Conservation (phyloP, 2,888 invertebrate species). For the Drosophila multiciliata region DNA sequence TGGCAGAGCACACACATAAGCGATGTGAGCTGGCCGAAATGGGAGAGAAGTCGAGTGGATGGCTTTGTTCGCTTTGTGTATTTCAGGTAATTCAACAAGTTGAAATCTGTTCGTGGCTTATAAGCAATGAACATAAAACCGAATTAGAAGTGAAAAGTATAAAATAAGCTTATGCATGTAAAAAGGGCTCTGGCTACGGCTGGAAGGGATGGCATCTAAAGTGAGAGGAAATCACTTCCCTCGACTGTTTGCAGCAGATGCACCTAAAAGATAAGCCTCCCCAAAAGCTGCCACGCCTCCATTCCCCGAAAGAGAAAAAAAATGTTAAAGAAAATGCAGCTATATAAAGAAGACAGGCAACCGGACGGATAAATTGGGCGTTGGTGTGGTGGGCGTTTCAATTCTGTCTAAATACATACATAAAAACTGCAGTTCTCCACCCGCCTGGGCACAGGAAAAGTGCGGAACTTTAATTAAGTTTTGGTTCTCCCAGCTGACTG, state of each 20-base stretch:
- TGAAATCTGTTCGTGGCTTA: slow-evolving; percentile 68
- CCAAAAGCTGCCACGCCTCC: background rate
- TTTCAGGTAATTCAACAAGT: slow-evolving; percentile 66
- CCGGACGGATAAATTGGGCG: slow-evolving; percentile 29
- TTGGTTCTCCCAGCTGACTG: slow-evolving; percentile 83
- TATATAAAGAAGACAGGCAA: slow-evolving; percentile 19
- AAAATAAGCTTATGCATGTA: slow-evolving; percentile 72
- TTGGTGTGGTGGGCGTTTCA: slow-evolving; percentile 29
- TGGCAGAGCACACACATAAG: slow-evolving; percentile 11
- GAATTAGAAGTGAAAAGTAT: slow-evolving; percentile 74
- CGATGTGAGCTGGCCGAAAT: background rate
- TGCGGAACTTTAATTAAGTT: slow-evolving; percentile 83
- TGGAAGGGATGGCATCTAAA: slow-evolving; percentile 1
- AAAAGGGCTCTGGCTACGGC: background rate
- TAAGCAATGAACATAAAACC: slow-evolving; percentile 54
- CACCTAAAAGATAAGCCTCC: slow-evolving; percentile 56
- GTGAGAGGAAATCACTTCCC: slow-evolving; percentile 43
- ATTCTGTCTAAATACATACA: slow-evolving; percentile 54
- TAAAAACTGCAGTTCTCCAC: slow-evolving; percentile 31
- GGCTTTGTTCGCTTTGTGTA: slow-evolving; percentile 7
- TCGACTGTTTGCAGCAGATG: slow-evolving; percentile 64
- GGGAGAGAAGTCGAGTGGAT: slow-evolving; percentile 2
- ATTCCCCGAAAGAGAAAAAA: background rate
- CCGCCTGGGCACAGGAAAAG: slow-evolving; percentile 62
- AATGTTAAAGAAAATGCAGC: slow-evolving; percentile 3